These are phyloP conservation scores for Ectemnius cavifrons DNA, from an alignment of 2,888 invertebrate species.

Conservation along the genomic window DNA sequence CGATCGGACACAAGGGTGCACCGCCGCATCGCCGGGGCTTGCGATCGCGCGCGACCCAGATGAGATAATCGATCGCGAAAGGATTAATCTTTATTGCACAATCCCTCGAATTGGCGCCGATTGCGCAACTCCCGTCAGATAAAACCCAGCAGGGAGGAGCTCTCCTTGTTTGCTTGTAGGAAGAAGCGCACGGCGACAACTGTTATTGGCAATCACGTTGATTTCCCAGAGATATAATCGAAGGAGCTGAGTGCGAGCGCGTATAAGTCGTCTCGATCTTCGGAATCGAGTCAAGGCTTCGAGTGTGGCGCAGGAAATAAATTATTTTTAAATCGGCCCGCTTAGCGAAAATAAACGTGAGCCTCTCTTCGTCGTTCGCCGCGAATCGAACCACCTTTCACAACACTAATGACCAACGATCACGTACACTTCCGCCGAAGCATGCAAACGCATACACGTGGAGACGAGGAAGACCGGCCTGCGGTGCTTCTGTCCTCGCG, in stretches of 20 bases:
- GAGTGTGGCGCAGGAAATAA: conserved; percentile 23
- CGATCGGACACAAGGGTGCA: neutral
- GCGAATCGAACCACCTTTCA: conserved; percentile 36
- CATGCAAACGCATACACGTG: too few species aligned
- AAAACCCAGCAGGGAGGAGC: conserved; percentile 17
- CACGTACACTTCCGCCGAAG: too few species aligned
- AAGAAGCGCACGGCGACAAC: conserved; percentile 17
- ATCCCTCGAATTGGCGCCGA: neutral
- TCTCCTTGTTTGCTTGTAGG: conserved; percentile 18
- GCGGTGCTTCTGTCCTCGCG: neutral
- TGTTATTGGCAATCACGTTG: conserved; percentile 35
- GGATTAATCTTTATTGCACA: conserved; percentile 16
- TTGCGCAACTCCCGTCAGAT: conserved; percentile 35
- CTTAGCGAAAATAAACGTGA: conserved; percentile 48
- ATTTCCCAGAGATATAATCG: conserved; percentile 24
- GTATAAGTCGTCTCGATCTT: conserved; percentile 22
- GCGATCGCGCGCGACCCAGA: neutral
- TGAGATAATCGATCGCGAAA: conserved; percentile 25
- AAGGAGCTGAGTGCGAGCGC: too few species aligned
- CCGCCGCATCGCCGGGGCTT: neutral
- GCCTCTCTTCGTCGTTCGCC: neutral
- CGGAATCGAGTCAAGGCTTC: conserved; percentile 51
- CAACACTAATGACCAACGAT: conserved; percentile 12
- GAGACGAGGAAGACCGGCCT: too few species aligned
- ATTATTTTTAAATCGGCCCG: conserved; percentile 47